Percentiles rank a stretch among this genome's conserved stretches.
phyloP scores from a whole-genome alignment of 1,140 invertebrate species.

The Chironomus tepperi region DNA sequence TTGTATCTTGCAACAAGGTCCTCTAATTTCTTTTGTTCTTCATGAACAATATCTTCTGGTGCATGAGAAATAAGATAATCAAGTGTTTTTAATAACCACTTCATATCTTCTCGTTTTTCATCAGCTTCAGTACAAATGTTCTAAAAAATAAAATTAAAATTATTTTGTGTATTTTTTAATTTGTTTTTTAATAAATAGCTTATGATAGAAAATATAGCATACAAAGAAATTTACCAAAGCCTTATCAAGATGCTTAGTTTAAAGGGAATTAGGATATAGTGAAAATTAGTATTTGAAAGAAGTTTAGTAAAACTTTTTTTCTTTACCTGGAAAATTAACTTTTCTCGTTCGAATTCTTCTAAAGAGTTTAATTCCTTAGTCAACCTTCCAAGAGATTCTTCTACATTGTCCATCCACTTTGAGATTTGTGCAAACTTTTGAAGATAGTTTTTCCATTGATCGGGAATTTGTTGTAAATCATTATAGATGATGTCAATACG shows the following conservation, averaged over 20 bases:
- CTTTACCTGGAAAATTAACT: conserved; percentile 78
- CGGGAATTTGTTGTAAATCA: conserved; percentile 76
- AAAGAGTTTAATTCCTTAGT: conserved; percentile 72
- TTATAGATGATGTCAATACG: conserved; percentile 62
- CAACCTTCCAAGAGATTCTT: conserved; percentile 70
- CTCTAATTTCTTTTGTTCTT: conserved; percentile 74
- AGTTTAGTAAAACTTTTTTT: conserved; percentile 11
- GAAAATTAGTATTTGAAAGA: not conserved
- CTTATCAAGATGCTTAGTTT: not conserved
- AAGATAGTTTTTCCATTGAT: conserved; percentile 81
- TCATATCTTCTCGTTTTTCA: conserved; percentile 82
- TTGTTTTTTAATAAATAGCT: too few species aligned
- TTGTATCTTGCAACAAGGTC: conserved; percentile 78
- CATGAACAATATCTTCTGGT: conserved; percentile 63
- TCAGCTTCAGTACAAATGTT: conserved; percentile 83
- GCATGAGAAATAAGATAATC: conserved; percentile 76
- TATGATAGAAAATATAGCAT: too few species aligned
- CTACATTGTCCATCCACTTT: conserved; percentile 85
- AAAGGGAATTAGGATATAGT: not conserved
- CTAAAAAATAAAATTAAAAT: conserved; percentile 43
- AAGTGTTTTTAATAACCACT: conserved; percentile 85
- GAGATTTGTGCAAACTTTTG: conserved; percentile 74
- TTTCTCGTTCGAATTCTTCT: conserved; percentile 83
- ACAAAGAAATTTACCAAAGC: conserved; percentile 13
- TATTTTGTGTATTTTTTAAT: conserved; percentile 4